These are phyloP conservation scores for Luidia sarsii DNA, from an alignment of 53 echinoderm and acorn worm species.

Conservation along the genomic window DNA sequence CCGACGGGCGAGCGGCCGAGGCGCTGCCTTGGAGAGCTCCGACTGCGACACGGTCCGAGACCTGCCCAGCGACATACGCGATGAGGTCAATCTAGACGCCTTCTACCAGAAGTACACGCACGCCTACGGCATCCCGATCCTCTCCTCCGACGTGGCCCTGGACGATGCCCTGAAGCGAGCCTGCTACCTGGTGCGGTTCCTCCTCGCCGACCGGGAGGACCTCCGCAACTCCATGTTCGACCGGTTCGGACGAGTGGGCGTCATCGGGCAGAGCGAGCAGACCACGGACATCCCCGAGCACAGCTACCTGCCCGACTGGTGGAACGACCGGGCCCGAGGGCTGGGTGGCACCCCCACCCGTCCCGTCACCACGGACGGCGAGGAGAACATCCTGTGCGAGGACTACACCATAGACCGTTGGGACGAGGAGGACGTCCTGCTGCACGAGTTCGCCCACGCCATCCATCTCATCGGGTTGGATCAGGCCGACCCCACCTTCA, in stretches of 20 bases:
- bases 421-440: slow-evolving; percentile 68
- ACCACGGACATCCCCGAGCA: slow-evolving; percentile 92
- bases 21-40: slow-evolving; percentile 15
- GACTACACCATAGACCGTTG: slow-evolving; percentile 32
- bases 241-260: slow-evolving; percentile 70
- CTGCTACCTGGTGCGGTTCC: slow-evolving; percentile 65
- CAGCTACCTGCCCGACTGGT: slow-evolving; percentile 56
- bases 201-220: slow-evolving; percentile 69
- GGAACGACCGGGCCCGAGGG: slow-evolving; percentile 72
- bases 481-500: slow-evolving; percentile 29
- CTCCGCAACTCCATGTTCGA: slow-evolving; percentile 78
- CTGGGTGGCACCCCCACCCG: slow-evolving; percentile 72
- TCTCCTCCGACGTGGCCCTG: slow-evolving; percentile 50
- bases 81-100: slow-evolving; percentile 23
- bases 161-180: slow-evolving; percentile 59
- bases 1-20: slow-evolving; percentile 21
- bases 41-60: slow-evolving; percentile 50
- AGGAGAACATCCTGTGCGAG: slow-evolving; percentile 71
- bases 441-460: slow-evolving; percentile 76
- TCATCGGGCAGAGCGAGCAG: slow-evolving; percentile 69
- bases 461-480: slow-evolving; percentile 64
- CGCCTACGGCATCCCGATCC: slow-evolving; percentile 75
- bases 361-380: slow-evolving; percentile 63
- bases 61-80: slow-evolving; percentile 55
- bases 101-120: slow-evolving; percentile 79